Percentiles rank a stretch among this genome's conserved stretches.
Conservation (phyloP, 1,140 invertebrate genomes). For the Capitella teleta region DNA sequence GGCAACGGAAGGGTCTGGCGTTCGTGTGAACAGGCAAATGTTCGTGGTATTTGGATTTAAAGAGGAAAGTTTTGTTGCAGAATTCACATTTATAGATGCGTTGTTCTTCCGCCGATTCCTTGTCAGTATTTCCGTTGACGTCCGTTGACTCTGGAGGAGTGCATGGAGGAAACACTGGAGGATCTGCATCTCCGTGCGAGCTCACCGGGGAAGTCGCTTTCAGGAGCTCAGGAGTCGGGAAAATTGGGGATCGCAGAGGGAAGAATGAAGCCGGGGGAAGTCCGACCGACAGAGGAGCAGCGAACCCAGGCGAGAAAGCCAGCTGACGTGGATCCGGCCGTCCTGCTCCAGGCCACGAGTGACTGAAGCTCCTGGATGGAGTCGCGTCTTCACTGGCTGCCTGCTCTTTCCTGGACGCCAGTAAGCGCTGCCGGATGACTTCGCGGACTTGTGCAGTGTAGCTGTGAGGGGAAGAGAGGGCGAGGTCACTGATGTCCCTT, state of each 20-base stretch:
- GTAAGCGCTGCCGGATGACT: conserved; percentile 8
- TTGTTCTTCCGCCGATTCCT: neutral
- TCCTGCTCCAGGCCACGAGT: neutral
- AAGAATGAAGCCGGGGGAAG: neutral
- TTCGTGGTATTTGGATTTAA: conserved; percentile 15
- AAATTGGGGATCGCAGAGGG: neutral
- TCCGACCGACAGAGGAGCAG: no score
- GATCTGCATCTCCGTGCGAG: neutral
- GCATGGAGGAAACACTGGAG: no score
- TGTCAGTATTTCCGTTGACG: neutral
- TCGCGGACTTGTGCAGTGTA: conserved; percentile 12
- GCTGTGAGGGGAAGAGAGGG: conserved; percentile 10
- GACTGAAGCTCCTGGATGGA: neutral
- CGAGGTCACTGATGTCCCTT: neutral
- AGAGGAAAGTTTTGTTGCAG: conserved; percentile 13
- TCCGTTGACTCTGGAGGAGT: neutral
- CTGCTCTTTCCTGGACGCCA: neutral
- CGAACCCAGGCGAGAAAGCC: no score
- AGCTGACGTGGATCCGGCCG: neutral
- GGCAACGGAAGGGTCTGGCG: conserved; percentile 13
- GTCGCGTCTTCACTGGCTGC: neutral
- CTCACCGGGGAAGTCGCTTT: neutral
- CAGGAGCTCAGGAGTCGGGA: neutral
- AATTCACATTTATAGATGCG: conserved; percentile 10
- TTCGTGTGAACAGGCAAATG: conserved; percentile 14